These are phyloP conservation scores for Styela plicata DNA, from an alignment of 23 tunicate genomes.

Conservation along the genomic window DNA sequence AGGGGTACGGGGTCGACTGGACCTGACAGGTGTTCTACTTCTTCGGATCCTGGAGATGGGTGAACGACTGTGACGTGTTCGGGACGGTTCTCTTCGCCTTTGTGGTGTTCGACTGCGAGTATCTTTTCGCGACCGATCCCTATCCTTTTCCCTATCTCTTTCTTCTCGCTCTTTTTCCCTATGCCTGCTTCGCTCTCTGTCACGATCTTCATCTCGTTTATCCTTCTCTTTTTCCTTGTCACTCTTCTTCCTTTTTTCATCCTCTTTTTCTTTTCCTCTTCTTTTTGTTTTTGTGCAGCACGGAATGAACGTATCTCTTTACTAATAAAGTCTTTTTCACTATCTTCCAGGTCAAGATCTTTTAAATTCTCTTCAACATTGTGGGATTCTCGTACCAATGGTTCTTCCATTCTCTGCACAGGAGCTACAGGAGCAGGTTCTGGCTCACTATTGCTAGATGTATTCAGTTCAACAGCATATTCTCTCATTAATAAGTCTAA, in stretches of 20 bases:
- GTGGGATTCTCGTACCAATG: slow-evolving; percentile 72
- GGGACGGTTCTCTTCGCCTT: slow-evolving; percentile 1
- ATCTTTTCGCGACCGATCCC: slow-evolving; percentile 15
- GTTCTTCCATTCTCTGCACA: slow-evolving; percentile 36
- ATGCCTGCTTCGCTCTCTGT: slow-evolving; percentile 18
- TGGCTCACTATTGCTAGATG: background rate
- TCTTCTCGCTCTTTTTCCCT: slow-evolving; percentile 41
- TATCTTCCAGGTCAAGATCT: slow-evolving; percentile 72
- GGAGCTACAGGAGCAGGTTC: slow-evolving; percentile 41
- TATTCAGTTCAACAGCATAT: slow-evolving; percentile 60
- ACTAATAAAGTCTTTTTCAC: slow-evolving; percentile 75
- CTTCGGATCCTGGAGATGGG: slow-evolving; percentile 17
- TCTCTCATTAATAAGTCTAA: slow-evolving; percentile 53
- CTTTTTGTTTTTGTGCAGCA: slow-evolving; percentile 64
- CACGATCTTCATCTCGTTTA: slow-evolving; percentile 4
- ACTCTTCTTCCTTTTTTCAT: slow-evolving; percentile 26
- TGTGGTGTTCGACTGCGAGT: slow-evolving; percentile 11
- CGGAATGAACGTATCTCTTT: slow-evolving; percentile 90
- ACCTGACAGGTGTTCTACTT: slow-evolving; percentile 46
- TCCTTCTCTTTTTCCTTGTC: slow-evolving; percentile 8
- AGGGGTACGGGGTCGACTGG: slow-evolving; percentile 23
- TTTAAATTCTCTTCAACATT: slow-evolving; percentile 76
- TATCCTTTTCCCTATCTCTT: slow-evolving; percentile 44
- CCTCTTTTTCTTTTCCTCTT: slow-evolving; percentile 30
- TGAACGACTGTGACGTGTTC: slow-evolving; percentile 11